A percentile compares a stretch with the other conserved stretches of the same genome.
These are phyloP conservation scores for Numenius arquata DNA, from an alignment of 2,113 vertebrate species.

Conservation along the genomic window DNA sequence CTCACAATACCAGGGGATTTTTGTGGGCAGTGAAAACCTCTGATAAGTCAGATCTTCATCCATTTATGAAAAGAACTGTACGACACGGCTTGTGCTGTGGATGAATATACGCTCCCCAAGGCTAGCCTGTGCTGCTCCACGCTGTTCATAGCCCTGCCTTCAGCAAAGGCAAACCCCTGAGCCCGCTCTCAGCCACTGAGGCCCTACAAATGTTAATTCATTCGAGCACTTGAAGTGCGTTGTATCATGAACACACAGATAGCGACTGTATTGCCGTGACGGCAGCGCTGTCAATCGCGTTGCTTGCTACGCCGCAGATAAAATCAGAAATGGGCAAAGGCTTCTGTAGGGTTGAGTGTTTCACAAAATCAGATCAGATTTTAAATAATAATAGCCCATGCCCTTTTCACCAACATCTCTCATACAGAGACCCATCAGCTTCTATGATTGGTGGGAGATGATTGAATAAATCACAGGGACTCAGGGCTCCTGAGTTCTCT, in stretches of 20 bases:
- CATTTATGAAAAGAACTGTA: background rate
- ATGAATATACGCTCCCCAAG: background rate
- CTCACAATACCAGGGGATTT: background rate
- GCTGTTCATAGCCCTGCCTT: background rate
- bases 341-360: background rate
- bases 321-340: background rate
- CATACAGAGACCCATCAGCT: background rate
- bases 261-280: background rate
- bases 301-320: background rate
- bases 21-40: background rate
- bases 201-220: background rate
- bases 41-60: background rate
- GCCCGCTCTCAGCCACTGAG: background rate
- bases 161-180: background rate
- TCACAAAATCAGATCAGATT: background rate
- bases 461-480: background rate
- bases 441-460: background rate
- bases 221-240: background rate
- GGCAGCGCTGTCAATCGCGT: background rate
- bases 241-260: background rate
- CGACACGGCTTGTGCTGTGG: accelerated
- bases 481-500: background rate
- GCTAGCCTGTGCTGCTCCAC: background rate
- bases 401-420: background rate
- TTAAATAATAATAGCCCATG: background rate